Percentiles rank a stretch among this genome's conserved stretches.
Conservation (phyloP, 1,140 invertebrate genomes). For the Parapsyche elsis region DNA sequence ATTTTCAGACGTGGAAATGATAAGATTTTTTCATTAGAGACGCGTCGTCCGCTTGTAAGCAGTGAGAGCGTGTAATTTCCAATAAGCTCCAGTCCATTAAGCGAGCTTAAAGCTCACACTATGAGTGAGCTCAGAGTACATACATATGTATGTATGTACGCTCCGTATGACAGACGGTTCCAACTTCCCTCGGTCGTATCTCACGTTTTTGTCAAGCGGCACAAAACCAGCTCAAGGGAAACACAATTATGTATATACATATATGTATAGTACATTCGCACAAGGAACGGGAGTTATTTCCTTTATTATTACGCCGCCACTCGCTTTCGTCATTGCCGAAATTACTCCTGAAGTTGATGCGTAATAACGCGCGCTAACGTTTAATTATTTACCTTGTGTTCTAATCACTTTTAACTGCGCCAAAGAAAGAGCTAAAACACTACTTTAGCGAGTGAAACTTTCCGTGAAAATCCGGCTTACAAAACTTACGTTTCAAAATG, state of each 20-base stretch:
- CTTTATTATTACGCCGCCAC: constrained; percentile 15
- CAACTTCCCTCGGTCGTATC: constrained; percentile 28
- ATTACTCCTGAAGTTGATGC: constrained; percentile 9
- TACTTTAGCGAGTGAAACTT: neutral
- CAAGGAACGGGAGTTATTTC: constrained; percentile 34
- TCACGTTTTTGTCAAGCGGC: constrained; percentile 26
- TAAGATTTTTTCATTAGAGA: no score
- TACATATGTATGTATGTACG: neutral
- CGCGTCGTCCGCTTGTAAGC: no score
- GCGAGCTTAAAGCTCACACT: no score
- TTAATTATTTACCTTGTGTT: constrained; percentile 20
- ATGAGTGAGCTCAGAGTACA: neutral
- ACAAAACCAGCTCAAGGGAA: neutral
- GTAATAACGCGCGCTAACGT: constrained; percentile 15
- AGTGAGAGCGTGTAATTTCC: no score
- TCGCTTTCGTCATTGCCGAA: neutral
- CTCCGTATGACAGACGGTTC: constrained; percentile 9
- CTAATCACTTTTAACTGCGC: constrained; percentile 2
- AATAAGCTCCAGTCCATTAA: no score
- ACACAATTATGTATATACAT: constrained; percentile 11
- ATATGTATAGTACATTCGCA: neutral
- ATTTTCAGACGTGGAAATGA: no score
- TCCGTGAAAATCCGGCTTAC: no score
- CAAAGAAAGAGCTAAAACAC: neutral
- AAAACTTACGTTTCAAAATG: no score